phyloP scores from a whole-genome alignment of 2,797 vertebrate genomes.

The Helicolenus hilgendorfi region DNA sequence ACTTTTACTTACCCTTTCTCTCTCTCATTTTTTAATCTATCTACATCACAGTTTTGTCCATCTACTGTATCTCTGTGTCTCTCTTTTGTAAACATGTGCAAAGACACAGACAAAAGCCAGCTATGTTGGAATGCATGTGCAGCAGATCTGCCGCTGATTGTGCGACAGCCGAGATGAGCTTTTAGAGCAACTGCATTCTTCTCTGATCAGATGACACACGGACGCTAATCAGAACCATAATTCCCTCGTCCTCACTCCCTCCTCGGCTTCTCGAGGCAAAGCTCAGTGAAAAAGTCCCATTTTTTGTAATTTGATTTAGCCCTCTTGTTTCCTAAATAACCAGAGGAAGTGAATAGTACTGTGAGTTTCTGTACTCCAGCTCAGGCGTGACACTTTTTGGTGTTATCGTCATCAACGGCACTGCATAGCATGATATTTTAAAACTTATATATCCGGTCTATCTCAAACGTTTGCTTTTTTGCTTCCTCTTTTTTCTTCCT shows the following conservation, averaged over 20 bases:
- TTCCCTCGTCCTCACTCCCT: slow-evolving; percentile 25
- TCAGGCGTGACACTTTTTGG: not conserved
- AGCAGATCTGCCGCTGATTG: slow-evolving; percentile 74
- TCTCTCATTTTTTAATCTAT: not conserved
- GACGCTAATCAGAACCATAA: slow-evolving; percentile 81
- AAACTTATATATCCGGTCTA: not conserved
- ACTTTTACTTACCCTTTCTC: slow-evolving; percentile 7
- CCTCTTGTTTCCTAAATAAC: not conserved
- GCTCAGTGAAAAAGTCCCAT: not conserved
- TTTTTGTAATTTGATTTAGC: slow-evolving; percentile 24
- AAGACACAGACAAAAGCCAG: slow-evolving; percentile 51
- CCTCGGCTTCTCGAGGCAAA: not conserved
- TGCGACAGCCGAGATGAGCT: slow-evolving; percentile 70
- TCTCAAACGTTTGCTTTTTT: not conserved
- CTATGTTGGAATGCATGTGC: slow-evolving; percentile 71
- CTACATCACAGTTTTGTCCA: not conserved
- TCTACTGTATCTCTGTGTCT: not conserved
- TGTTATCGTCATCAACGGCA: not conserved
- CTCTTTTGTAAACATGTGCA: slow-evolving; percentile 52
- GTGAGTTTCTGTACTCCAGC: not conserved
- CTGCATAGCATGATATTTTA: not conserved
- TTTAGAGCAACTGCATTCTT: slow-evolving; percentile 73
- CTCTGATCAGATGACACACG: slow-evolving; percentile 78
- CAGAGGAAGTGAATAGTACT: slow-evolving; percentile 19
- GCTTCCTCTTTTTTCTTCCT: not conserved